Percentiles rank a stretch among this genome's conserved stretches.
Evolutionary conservation across 1,140 invertebrate genomes (phyloP).

Genomic region (Temnothorax longispinosus): DNA sequence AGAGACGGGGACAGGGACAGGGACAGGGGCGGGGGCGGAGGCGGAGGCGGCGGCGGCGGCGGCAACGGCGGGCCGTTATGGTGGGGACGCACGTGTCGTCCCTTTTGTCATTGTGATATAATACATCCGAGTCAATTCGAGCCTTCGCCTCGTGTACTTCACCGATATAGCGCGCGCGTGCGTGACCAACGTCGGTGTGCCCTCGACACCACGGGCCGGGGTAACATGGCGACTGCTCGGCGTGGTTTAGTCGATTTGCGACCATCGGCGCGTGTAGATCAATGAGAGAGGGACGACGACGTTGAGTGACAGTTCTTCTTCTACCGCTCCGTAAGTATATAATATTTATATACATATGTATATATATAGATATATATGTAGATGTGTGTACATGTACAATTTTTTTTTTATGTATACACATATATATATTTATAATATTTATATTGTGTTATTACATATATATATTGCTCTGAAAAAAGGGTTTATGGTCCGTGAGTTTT

Average conservation of each 20-base stretch:
- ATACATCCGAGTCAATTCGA: slow-evolving; percentile 32
- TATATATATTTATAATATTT: too few relatives aligned
- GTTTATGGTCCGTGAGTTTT: background rate
- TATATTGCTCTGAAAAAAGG: background rate
- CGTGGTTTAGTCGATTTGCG: slow-evolving; percentile 48
- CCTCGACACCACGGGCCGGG: background rate
- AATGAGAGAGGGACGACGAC: slow-evolving; percentile 15
- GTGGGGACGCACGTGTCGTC: slow-evolving; percentile 48
- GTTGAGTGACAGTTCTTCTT: background rate
- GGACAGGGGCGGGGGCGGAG: background rate
- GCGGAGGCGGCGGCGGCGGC: too few relatives aligned
- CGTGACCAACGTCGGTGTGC: slow-evolving; percentile 7
- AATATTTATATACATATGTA: background rate
- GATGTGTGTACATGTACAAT: background rate
- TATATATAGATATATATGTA: background rate
- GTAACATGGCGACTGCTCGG: slow-evolving; percentile 16
- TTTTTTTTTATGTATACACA: background rate
- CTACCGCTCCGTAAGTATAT: background rate
- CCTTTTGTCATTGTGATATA: slow-evolving; percentile 57
- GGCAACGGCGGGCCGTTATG: background rate
- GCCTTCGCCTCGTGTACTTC: slow-evolving; percentile 21
- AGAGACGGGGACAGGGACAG: background rate
- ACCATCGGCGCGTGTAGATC: slow-evolving; percentile 32
- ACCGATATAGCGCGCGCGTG: slow-evolving; percentile 34
- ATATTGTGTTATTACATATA: background rate